Percentiles rank a stretch among this genome's conserved stretches.
These are phyloP conservation scores for Scomberomorus guttatus DNA, from an alignment of 2,797 vertebrate genomes.

Conservation along the genomic window DNA sequence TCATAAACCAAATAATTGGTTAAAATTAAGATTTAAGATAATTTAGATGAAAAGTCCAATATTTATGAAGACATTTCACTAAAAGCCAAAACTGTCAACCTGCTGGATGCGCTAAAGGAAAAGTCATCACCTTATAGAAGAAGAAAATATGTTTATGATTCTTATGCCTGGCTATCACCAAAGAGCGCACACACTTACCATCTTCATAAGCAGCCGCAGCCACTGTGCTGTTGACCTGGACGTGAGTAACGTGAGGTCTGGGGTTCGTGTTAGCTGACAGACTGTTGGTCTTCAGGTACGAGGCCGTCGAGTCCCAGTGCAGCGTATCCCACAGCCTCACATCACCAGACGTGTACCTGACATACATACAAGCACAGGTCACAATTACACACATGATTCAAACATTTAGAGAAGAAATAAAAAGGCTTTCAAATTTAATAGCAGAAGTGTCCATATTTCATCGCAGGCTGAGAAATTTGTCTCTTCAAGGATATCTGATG, in stretches of 20 bases:
- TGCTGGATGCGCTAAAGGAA: too few relatives aligned
- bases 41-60: too few relatives aligned
- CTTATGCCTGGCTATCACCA: neutral
- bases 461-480: constrained; percentile 6
- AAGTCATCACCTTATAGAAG: too few relatives aligned
- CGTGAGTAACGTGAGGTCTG: constrained; percentile 88
- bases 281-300: constrained; percentile 86
- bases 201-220: constrained; percentile 94
- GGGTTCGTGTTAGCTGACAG: constrained; percentile 81
- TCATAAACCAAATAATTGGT: too few relatives aligned
- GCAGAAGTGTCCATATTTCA: neutral
- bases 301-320: constrained; percentile 91
- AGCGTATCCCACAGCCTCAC: constrained; percentile 95
- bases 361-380: constrained; percentile 19
- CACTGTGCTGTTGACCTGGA: constrained; percentile 91
- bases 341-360: constrained; percentile 95
- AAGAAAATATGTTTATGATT: neutral
- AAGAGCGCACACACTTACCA: constrained; percentile 81
- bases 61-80: too few relatives aligned
- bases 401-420: neutral
- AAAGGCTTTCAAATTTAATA: neutral
- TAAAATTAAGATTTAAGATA: too few relatives aligned
- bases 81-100: neutral
- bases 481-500: constrained; percentile 38
- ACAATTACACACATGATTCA: neutral